phyloP scores from a whole-genome alignment of 2,797 vertebrate species.

The Melanotaenia pygmaea region DNA sequence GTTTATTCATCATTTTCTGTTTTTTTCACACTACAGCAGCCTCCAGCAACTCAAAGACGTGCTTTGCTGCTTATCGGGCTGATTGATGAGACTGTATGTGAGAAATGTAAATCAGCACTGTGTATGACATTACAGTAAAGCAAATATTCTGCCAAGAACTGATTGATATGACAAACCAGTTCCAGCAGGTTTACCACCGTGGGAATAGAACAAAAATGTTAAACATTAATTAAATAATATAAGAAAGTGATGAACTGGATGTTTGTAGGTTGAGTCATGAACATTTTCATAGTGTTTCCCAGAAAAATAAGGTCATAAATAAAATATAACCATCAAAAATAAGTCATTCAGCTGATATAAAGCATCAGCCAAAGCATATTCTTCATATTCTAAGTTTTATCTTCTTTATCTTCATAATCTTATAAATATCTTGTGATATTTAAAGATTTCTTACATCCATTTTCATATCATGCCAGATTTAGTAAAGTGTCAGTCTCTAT shows the following conservation, averaged over 20 bases:
- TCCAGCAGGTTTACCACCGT: background rate
- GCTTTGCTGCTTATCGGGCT: background rate
- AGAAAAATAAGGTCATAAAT: too few relatives aligned
- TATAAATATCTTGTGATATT: too few relatives aligned
- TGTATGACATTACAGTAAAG: background rate
- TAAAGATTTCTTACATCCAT: too few relatives aligned
- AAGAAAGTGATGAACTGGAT: background rate
- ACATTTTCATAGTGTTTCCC: background rate
- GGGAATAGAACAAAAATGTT: too few relatives aligned
- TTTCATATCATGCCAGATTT: background rate
- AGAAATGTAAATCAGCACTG: background rate
- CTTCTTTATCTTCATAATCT: background rate
- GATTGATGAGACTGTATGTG: background rate
- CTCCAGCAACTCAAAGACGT: background rate
- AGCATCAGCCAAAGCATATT: background rate
- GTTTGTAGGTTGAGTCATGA: background rate
- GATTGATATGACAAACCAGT: background rate
- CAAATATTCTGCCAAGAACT: constrained; percentile 2
- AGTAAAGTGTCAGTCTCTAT: background rate
- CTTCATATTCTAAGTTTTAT: background rate
- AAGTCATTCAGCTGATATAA: background rate
- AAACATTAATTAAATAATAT: too few relatives aligned
- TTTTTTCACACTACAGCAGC: background rate
- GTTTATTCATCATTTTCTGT: background rate
- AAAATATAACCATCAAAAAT: background rate